Evolutionary conservation across 2,797 vertebrate species (phyloP).

Genomic region (Muscicapa comitata): DNA sequence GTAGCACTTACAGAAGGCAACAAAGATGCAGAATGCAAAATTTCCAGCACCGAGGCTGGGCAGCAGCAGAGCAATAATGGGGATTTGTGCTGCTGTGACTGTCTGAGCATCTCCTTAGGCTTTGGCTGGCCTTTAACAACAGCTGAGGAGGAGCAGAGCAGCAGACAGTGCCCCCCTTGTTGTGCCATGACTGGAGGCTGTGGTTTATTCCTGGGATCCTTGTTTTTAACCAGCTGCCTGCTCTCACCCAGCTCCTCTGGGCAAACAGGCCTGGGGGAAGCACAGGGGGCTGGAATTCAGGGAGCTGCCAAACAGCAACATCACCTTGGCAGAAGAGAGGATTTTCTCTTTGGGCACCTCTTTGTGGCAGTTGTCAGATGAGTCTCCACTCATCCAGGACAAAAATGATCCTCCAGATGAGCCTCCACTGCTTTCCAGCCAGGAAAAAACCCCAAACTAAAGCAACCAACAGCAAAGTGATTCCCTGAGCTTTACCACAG

Average conservation of each 20-base stretch:
- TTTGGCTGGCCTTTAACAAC: not conserved
- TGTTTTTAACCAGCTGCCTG: not conserved
- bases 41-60: not conserved
- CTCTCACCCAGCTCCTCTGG: not conserved
- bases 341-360: not conserved
- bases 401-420: not conserved
- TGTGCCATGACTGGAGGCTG: not conserved
- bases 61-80: not conserved
- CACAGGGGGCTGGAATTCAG: not conserved
- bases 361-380: not conserved
- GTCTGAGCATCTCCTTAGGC: not conserved
- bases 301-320: not conserved
- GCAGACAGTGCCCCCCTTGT: not conserved
- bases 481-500: not conserved
- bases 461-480: not conserved
- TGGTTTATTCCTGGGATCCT: not conserved
- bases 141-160: not conserved
- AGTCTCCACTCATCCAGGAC: not conserved
- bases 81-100: not conserved
- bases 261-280: not conserved
- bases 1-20: not conserved
- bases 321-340: not conserved
- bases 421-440: not conserved
- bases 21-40: slow-evolving; percentile 9
- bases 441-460: not conserved